phyloP scores from a whole-genome alignment of 2,113 vertebrate species.

The Empidonax traillii region DNA sequence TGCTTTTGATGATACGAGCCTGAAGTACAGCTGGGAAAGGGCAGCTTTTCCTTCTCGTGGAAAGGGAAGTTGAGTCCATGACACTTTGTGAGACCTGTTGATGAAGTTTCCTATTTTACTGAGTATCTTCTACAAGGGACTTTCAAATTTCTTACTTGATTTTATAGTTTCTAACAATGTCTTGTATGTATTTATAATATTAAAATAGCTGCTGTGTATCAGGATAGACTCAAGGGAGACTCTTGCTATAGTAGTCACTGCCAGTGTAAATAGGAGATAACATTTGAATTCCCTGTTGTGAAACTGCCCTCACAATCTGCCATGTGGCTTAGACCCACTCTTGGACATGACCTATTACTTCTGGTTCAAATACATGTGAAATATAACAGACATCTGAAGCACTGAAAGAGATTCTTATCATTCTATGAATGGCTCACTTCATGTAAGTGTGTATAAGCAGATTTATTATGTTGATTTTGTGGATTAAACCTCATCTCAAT shows the following conservation, averaged over 20 bases:
- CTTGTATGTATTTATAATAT: not conserved
- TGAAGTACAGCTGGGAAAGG: not conserved
- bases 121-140: not conserved
- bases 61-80: not conserved
- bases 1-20: not conserved
- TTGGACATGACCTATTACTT: not conserved
- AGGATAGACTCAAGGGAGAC: not conserved
- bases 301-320: not conserved
- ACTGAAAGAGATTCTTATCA: not conserved
- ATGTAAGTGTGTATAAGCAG: not conserved
- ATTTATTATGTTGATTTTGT: conserved; percentile 34
- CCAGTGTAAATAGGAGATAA: not conserved
- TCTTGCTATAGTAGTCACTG: not conserved
- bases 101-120: not conserved
- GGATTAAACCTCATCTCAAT: not conserved
- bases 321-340: not conserved
- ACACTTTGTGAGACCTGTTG: not conserved
- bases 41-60: not conserved
- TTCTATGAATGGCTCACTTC: not conserved
- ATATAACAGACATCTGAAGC: not conserved
- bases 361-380: not conserved
- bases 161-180: not conserved
- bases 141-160: not conserved
- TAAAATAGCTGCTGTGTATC: not conserved
- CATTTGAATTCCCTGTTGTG: not conserved